Evolutionary conservation across 37 sponge, comb jelly and placozoan genomes (phyloP).

Genomic region (Dysidea cf. avara): DNA sequence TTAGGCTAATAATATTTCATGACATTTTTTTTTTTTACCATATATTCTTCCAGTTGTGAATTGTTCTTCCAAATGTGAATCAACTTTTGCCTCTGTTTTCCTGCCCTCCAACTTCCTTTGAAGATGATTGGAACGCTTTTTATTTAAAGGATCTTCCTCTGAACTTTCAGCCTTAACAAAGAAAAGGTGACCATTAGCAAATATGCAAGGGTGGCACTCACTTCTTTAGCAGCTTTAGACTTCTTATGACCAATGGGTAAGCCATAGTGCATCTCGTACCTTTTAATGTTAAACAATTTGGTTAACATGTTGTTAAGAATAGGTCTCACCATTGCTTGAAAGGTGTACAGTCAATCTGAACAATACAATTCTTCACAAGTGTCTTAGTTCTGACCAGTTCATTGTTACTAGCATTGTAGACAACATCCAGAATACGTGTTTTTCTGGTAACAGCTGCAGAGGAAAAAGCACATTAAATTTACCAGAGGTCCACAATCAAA

Average conservation of each 20-base stretch:
- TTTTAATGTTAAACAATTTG: background rate
- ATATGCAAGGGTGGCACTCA: too few relatives aligned
- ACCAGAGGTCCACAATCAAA: too few relatives aligned
- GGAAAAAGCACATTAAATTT: too few relatives aligned
- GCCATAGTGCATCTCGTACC: slow-evolving; percentile 91
- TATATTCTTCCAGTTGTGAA: slow-evolving; percentile 92
- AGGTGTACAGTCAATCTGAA: slow-evolving; percentile 90
- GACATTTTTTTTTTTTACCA: slow-evolving; percentile 42
- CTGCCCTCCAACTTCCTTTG: slow-evolving; percentile 72
- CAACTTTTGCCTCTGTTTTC: slow-evolving; percentile 74
- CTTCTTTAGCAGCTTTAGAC: slow-evolving; percentile 27
- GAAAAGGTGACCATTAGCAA: too few relatives aligned
- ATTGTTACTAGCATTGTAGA: slow-evolving; percentile 99
- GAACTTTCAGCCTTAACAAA: slow-evolving; percentile 14
- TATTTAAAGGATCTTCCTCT: slow-evolving; percentile 63
- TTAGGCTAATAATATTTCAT: background rate
- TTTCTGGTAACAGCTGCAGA: slow-evolving; percentile 74
- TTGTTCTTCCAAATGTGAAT: slow-evolving; percentile 92
- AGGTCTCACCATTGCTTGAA: slow-evolving; percentile 95
- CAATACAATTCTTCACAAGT: slow-evolving; percentile 97
- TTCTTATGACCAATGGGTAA: slow-evolving; percentile 88
- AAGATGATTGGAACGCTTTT: slow-evolving; percentile 73
- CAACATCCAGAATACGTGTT: slow-evolving; percentile 90
- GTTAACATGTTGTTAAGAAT: too few relatives aligned
- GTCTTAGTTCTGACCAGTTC: slow-evolving; percentile 99